These are phyloP conservation scores for Labia minor DNA, from an alignment of 2,888 invertebrate genomes.

Conservation along the genomic window DNA sequence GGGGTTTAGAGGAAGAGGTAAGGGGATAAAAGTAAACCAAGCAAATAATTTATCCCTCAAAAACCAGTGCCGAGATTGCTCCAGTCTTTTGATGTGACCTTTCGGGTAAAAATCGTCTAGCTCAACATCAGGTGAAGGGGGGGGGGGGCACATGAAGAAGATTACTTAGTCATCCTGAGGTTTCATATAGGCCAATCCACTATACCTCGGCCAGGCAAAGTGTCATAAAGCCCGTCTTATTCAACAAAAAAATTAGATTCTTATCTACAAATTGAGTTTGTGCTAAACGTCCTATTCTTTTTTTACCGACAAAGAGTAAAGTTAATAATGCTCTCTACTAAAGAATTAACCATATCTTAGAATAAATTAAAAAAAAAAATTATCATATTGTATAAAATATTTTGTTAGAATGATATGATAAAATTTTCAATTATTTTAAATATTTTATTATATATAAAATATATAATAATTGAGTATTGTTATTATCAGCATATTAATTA, in stretches of 20 bases:
- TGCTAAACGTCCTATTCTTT: background rate
- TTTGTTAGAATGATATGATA: too few species aligned
- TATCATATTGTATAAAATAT: too few species aligned
- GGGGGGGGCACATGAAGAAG: background rate
- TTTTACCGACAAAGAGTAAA: background rate
- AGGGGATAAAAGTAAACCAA: background rate
- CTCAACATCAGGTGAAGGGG: background rate
- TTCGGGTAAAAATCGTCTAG: background rate
- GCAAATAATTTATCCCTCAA: background rate
- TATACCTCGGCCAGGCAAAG: background rate
- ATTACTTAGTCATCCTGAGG: background rate
- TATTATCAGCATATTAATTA: too few species aligned
- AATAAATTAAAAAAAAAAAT: too few species aligned
- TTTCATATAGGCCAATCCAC: background rate
- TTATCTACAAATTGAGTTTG: constrained; percentile 1
- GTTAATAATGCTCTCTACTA: background rate
- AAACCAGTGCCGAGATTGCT: background rate
- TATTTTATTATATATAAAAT: too few species aligned
- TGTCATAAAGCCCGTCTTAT: constrained; percentile 3
- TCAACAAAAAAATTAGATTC: background rate
- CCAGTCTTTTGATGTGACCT: background rate
- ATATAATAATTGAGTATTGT: too few species aligned
- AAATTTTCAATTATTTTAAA: too few species aligned
- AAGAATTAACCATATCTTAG: background rate
- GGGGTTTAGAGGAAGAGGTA: background rate